Base-by-base conservation (phyloP, 2,113 vertebrate genomes). In the Plecotus auritus region DNA sequence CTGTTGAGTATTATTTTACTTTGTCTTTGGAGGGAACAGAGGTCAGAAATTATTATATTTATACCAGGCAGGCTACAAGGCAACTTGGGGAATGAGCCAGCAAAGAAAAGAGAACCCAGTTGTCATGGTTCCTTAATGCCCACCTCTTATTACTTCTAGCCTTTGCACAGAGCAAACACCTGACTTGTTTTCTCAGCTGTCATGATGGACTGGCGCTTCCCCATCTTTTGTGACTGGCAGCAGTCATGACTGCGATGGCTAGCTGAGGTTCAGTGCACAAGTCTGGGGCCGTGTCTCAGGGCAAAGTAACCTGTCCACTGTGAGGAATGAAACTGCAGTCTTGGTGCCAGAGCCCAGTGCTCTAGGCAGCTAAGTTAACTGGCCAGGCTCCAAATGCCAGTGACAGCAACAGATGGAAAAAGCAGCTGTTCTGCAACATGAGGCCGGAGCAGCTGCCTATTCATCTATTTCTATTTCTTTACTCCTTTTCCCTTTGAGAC, bases 331-430 rank as follows among this genome's bases (percentile, higher is more conserved):
- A 77, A 69, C 2, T 13, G 40, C 20, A 12, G 12, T n/a, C 11
- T 0, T 8, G 32, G 85, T 16, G 51, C 66, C 69, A 51, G 66
- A 35, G 70, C 20, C 64, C 86, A 28, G 45, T 20, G 51, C 47
- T 69, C 37, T 37, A 35, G 84, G 86, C 23, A 74, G 92, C 88
- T 90, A 72, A 35, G 70, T 18, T 85, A 51, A 30, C 35, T 20
- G 91, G 81, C 49, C 69, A 83, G 73, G 54, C 37, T 95, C 91
- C 95, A 85, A 85, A 47, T 2, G 11, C 83, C 74, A 92, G 76
- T 32, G 81, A 87, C 8, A 47, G 91, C 32, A 13, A n/a, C 28
- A n/a, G 84, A 87, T 2, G 9, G 91, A 59, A 85, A 87, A 49
- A 84, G 69, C 85, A 95, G 93, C 95, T 92, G 85, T 42, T 72